A percentile compares a stretch with the other conserved stretches of the same genome.
These are phyloP conservation scores for Hypselothyrea guttata DNA, from an alignment of 2,888 invertebrate genomes.

Conservation along the genomic window DNA sequence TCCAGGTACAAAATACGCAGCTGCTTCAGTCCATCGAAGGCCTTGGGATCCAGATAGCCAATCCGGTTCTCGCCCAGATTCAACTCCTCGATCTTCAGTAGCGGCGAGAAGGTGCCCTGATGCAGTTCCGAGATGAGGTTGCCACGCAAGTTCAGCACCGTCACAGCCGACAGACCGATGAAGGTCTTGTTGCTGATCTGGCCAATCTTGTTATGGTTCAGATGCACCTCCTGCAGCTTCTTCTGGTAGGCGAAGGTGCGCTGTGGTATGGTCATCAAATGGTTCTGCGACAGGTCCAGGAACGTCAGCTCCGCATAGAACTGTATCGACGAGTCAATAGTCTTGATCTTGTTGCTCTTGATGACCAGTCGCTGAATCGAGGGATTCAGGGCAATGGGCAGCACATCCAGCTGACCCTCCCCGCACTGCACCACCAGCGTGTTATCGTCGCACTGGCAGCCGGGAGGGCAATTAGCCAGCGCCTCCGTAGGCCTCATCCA, in stretches of 20 bases:
- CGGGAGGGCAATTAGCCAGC: slow-evolving; percentile 90
- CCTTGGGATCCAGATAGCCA: slow-evolving; percentile 89
- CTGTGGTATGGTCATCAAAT: slow-evolving; percentile 90
- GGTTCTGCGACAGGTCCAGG: slow-evolving; percentile 92
- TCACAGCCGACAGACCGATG: slow-evolving; percentile 89
- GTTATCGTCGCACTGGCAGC: slow-evolving; percentile 94
- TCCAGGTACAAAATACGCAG: slow-evolving; percentile 91
- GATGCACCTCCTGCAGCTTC: slow-evolving; percentile 91
- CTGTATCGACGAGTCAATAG: slow-evolving; percentile 93
- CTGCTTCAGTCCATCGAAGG: slow-evolving; percentile 89
- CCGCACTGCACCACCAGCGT: slow-evolving; percentile 93
- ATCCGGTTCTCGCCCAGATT: slow-evolving; percentile 94
- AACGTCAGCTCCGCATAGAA: slow-evolving; percentile 93
- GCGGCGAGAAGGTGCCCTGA: slow-evolving; percentile 88
- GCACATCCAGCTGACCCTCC: slow-evolving; percentile 92
- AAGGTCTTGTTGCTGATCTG: slow-evolving; percentile 91
- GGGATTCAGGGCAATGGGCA: slow-evolving; percentile 95
- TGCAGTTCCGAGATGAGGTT: slow-evolving; percentile 92
- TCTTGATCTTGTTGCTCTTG: slow-evolving; percentile 92
- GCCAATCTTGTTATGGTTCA: slow-evolving; percentile 93
- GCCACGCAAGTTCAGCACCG: slow-evolving; percentile 90
- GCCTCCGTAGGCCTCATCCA: slow-evolving; percentile 44
- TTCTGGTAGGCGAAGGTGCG: slow-evolving; percentile 92
- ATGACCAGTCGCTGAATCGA: slow-evolving; percentile 93
- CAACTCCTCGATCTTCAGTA: slow-evolving; percentile 91